These are phyloP conservation scores for Ochropleura leucogaster DNA, from an alignment of 2,888 invertebrate species.

Conservation along the genomic window DNA sequence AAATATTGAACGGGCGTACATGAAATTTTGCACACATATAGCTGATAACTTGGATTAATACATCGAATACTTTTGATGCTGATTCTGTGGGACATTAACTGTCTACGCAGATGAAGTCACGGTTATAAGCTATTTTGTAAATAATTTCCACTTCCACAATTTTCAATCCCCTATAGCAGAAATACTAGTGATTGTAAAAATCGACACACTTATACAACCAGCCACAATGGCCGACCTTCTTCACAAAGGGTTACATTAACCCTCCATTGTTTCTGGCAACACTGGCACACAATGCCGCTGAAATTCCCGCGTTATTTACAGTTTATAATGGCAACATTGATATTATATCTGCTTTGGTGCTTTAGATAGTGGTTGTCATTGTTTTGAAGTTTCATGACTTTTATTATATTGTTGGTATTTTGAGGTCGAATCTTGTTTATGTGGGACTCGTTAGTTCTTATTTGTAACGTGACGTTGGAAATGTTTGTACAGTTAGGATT, in stretches of 20 bases:
- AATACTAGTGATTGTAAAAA: constrained; percentile 54
- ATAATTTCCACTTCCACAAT: constrained; percentile 9
- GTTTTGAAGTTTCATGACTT: constrained; percentile 20
- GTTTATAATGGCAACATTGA: constrained; percentile 59
- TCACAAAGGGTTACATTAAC: constrained; percentile 59
- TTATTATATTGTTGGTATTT: constrained; percentile 9
- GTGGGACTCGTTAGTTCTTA: neutral
- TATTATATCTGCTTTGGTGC: constrained; percentile 56
- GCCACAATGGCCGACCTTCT: constrained; percentile 57
- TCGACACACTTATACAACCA: constrained; percentile 40
- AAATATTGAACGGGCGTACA: neutral
- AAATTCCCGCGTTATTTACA: constrained; percentile 57
- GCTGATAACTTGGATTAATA: neutral
- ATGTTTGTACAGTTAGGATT: too few relatives aligned
- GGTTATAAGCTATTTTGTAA: neutral
- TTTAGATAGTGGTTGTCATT: constrained; percentile 45
- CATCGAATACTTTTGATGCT: neutral
- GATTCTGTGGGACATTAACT: neutral
- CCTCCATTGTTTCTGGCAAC: constrained; percentile 53
- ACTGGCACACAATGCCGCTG: constrained; percentile 51
- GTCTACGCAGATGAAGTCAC: too few relatives aligned
- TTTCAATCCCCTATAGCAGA: constrained; percentile 39
- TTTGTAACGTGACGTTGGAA: neutral
- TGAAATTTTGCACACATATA: neutral
- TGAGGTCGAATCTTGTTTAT: constrained; percentile 1